Percentiles rank a stretch among this genome's conserved stretches.
Conservation (phyloP, 2,888 invertebrate species). For the Epinotia bilunana region DNA sequence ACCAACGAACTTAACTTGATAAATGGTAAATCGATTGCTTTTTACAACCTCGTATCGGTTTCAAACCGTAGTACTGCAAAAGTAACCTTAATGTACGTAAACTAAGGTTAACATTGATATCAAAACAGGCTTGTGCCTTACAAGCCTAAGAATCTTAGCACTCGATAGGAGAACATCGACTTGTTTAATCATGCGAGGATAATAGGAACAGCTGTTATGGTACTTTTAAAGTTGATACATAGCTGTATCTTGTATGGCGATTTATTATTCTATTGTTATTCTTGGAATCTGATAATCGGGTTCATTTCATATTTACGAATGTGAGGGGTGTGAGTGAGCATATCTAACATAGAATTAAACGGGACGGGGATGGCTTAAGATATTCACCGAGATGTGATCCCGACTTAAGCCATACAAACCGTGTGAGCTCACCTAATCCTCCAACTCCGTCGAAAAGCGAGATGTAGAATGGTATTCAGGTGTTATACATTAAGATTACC, state of each 20-base stretch:
- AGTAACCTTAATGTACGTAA: background rate
- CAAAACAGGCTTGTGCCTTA: background rate
- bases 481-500: too few species aligned
- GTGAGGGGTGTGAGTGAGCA: background rate
- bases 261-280: background rate
- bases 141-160: background rate
- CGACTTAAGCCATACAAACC: background rate
- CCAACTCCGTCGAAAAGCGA: too few species aligned
- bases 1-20: slow-evolving; percentile 4
- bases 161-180: slow-evolving; percentile 19
- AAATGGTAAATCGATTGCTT: slow-evolving; percentile 16
- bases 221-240: background rate
- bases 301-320: background rate
- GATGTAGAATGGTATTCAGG: too few species aligned
- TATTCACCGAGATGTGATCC: background rate
- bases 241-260: background rate
- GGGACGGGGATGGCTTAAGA: background rate
- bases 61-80: background rate
- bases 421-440: background rate
- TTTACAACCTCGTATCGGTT: background rate
- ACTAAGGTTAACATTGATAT: background rate
- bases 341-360: background rate
- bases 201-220: slow-evolving; percentile 30
- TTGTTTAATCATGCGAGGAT: slow-evolving; percentile 26
- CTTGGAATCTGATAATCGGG: background rate